A percentile compares a stretch with the other conserved stretches of the same genome.
These are phyloP conservation scores for Hirtodrosophila histrioides DNA, from an alignment of 2,888 invertebrate genomes.

Conservation along the genomic window DNA sequence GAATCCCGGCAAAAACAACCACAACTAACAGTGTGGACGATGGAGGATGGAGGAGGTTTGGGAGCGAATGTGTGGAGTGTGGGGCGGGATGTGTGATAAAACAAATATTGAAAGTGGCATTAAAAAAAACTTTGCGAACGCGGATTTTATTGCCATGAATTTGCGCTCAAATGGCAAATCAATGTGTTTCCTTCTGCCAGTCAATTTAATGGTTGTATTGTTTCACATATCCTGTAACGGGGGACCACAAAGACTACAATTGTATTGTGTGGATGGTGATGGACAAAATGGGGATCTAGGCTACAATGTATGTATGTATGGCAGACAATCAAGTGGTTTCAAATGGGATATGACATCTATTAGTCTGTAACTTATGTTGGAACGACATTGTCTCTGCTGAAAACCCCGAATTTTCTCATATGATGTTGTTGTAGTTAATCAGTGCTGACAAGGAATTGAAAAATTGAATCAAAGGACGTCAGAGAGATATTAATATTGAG, in stretches of 20 bases:
- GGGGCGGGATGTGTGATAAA: constrained; percentile 47
- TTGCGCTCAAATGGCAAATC: constrained; percentile 80
- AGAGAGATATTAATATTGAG: too few relatives aligned
- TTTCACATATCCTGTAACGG: constrained; percentile 37
- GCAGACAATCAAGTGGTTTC: constrained; percentile 1
- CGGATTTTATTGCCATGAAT: constrained; percentile 79
- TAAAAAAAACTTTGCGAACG: constrained; percentile 67
- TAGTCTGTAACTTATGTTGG: too few relatives aligned
- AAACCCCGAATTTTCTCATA: too few relatives aligned
- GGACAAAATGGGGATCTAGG: constrained; percentile 1
- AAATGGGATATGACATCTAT: neutral
- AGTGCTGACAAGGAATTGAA: too few relatives aligned
- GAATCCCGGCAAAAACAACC: constrained; percentile 29
- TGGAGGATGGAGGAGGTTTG: neutral
- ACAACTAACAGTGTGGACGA: constrained; percentile 24
- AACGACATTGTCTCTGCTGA: too few relatives aligned
- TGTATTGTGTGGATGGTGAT: constrained; percentile 8
- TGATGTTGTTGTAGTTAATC: too few relatives aligned
- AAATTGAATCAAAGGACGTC: too few relatives aligned
- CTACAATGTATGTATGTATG: too few relatives aligned
- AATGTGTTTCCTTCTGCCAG: constrained; percentile 77
- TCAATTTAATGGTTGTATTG: constrained; percentile 73
- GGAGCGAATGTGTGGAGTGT: neutral
- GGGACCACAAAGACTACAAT: neutral
- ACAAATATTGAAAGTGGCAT: constrained; percentile 79